Conservation (phyloP, 2,888 invertebrate genomes). For the Diogma glabrata region DNA sequence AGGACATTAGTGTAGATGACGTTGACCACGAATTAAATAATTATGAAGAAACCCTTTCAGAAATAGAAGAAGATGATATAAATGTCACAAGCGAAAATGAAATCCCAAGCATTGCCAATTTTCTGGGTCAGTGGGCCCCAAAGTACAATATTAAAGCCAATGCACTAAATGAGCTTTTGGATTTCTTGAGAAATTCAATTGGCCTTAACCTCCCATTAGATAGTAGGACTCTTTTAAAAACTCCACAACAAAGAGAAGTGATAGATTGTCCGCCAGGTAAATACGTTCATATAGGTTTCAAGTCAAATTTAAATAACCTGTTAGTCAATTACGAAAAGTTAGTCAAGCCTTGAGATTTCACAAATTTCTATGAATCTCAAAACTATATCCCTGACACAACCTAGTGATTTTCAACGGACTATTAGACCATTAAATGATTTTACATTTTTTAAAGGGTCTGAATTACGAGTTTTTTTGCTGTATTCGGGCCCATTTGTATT, state of each 20-base stretch:
- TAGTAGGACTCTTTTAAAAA: neutral
- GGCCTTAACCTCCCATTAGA: neutral
- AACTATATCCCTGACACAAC: conserved; percentile 11
- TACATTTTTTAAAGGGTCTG: conserved; percentile 20
- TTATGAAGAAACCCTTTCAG: neutral
- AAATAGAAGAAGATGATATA: neutral
- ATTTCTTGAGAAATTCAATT: neutral
- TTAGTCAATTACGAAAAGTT: too few relatives aligned
- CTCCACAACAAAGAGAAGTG: neutral
- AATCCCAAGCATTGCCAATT: neutral
- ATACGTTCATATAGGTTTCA: neutral
- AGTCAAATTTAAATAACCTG: neutral
- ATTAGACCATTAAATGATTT: conserved; percentile 19
- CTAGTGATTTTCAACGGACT: conserved; percentile 20
- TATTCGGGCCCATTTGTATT: conserved; percentile 21
- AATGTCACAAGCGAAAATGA: neutral
- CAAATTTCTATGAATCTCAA: conserved; percentile 9
- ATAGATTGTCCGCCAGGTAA: neutral
- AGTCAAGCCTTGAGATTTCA: neutral
- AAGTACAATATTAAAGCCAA: neutral
- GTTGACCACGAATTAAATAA: neutral
- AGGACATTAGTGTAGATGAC: too few relatives aligned
- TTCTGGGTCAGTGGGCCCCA: neutral
- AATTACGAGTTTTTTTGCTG: conserved; percentile 14
- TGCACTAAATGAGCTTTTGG: neutral